Percentiles rank a stretch among this genome's conserved stretches.
Conservation (phyloP, 1,140 invertebrate genomes). For the Sarcophaga peregrina region DNA sequence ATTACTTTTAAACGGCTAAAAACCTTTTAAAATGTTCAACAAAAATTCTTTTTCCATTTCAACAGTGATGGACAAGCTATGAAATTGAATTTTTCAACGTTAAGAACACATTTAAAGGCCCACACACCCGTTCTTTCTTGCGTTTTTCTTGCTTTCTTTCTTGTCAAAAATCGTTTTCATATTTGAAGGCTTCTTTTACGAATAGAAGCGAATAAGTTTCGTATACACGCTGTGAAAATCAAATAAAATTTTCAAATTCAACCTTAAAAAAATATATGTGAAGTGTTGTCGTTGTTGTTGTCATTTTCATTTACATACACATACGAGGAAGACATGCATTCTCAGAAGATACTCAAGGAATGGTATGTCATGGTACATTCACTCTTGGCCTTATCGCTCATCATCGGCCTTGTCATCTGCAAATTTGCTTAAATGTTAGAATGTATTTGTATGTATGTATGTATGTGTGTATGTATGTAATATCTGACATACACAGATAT, state of each 20-base stretch:
- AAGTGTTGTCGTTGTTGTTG: neutral
- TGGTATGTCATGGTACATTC: no score
- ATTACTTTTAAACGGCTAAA: no score
- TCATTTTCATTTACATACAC: conserved; percentile 4
- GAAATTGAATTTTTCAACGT: neutral
- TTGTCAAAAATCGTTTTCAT: no score
- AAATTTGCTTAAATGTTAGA: neutral
- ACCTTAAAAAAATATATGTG: neutral
- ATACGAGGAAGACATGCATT: neutral
- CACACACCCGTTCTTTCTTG: neutral
- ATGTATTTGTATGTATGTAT: neutral
- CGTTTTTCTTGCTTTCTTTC: no score
- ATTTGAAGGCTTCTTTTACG: neutral
- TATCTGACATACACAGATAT: conserved; percentile 5
- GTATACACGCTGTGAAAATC: neutral
- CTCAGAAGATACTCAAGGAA: neutral
- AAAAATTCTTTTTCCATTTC: no score
- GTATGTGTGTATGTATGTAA: neutral
- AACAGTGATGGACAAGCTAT: neutral
- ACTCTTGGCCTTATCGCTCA: neutral
- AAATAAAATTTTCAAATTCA: neutral
- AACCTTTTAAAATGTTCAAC: no score
- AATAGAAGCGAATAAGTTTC: neutral
- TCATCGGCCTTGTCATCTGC: neutral
- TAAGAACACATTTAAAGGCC: neutral